Base-by-base conservation (phyloP, 2,888 invertebrate genomes). In the Diachrysia chrysitis region DNA sequence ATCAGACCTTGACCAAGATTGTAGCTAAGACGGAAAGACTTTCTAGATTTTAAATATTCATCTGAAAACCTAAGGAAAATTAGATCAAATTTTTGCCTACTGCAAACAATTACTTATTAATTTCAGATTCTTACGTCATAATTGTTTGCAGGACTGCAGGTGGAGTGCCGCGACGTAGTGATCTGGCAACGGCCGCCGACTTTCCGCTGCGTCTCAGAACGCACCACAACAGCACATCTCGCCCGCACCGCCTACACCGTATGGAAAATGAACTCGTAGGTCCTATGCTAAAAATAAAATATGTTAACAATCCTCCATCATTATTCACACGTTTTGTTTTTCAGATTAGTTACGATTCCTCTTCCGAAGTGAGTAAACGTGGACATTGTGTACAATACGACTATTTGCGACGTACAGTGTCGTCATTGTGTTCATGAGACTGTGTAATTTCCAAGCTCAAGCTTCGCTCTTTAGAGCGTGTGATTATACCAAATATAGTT, bases 131-230 rank as follows among this genome's bases (percentile, higher is more conserved):
- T 10, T 32, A 32, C 32, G 32, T 32, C 10, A 37, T 58, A 58
- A 48, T 29, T 54, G 7, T 25, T 62, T 70, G 1, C 69, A 86
- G 90, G 84, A 51, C 72, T 90, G 53, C 81, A 82, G 55, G 85
- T 91, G 69, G 75, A 86, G 64, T 89, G 91, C 75, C 82, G 82
- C 12, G 90, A 90, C 78, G 87, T 86, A 61, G 78, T 85, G 65
- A 82, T 89, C 32, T 85, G 74, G 79, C 65, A 73, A 69, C 85
- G 88, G 35, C 86, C 85, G 46, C 65, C 73, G 25, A 71, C 78
- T 14, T 37, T 70, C 19, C 61, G 63, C 25, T 73, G 62, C 37
- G 37, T 56, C 62, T 55, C 78, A 7, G 82, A 81, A 42, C 82
- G 87, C 63, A 69, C 75, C 67, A 83, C 83, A 48, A 83, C 78